Base-by-base conservation (phyloP, 2,888 invertebrate genomes). In the Lottia scabra region DNA sequence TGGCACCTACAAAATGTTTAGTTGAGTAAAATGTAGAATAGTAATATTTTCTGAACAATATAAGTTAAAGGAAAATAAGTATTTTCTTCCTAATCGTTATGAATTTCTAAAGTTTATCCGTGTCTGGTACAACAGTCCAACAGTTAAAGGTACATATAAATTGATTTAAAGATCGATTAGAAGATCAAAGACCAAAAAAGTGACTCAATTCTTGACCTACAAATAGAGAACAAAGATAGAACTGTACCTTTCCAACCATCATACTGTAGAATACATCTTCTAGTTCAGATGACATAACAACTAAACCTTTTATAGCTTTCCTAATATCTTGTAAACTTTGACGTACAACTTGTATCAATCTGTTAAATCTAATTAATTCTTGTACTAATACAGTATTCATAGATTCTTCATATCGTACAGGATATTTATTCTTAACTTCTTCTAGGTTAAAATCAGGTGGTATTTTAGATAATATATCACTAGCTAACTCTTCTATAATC, bases 371-470 rank as follows among this genome's bases (percentile, higher is more conserved):
- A 69, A 88, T 86, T 75, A 89, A 76, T 71, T 89, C 89, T 77
- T 89, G 89, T 8, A 87, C 82, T 70, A 89, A 78, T 63, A 89
- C 89, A 5, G 89, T 89, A 80, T 89, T 89, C 89, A 89, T 89
- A 0, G 88, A 88, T 77, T 89, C 89, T 71, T 87, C 86, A 73
- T 89, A 89, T 15, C 85, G 78, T 23, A 89, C 86, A 15, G 89
- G 88, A 75, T 86, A 88, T 76, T 86, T 87, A 23, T 63, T 76
- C 89, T 89, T 77, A 15, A 87, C 84, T 69, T 88, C 88, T 67
- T 89, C 89, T 13, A 89, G 75, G 75, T 88, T 86, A 76, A 89
- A 89, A 67, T 85, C 85, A 19, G 83, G 81, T 13, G 89, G 89
- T 16, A 89, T 81, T 75, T 87, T 88, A 8, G 87, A 83, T 23